Base-by-base conservation (phyloP, 2,888 invertebrate genomes). In the Deilephila elpenor region DNA sequence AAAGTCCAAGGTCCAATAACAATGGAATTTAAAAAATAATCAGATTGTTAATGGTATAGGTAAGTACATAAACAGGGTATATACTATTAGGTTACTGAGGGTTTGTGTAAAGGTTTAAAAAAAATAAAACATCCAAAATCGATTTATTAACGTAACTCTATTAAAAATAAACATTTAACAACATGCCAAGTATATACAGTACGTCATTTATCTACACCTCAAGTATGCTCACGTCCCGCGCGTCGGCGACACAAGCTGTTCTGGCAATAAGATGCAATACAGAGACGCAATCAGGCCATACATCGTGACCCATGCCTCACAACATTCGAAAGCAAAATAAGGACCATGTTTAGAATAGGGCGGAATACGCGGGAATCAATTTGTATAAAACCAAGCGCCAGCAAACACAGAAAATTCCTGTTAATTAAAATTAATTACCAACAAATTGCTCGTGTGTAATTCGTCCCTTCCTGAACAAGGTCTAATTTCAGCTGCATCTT, bases 131-230 rank as follows among this genome's bases (percentile, higher is more conserved):
- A 77, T 67, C 74, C 80, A 78, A 76, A 74, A 78, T 74, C 89
- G 90, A 92, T 93, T 92, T 90, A 92, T 91, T 93, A 94, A 94
- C 92, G 89, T 93, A 93, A 93, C 89, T 94, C 92, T 94, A 94
- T 93, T 93, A 92, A 93, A 91, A 93, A 93, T 93, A 93, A 94
- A 93, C 91, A 90, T 90, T 91, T 91, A 94, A 94, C 93, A 94
- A 93, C 91, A 91, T 89, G 91, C 92, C 82, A 83, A 92, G 82
- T 86, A 93, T 93, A 88, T 93, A 94, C 93, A 93, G 82, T 84
- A 84, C 84, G 88, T 86, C 86, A 84, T 86, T 83, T 92, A 93
- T 91, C 90, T 92, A 94, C 93, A 93, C 76, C 67, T 87, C 91
- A 86, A 81, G 77, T 77, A 72, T 56, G 34, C n/a, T 20, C 19